Conservation (phyloP, 2,113 vertebrate genomes). For the Heliornis fulica region DNA sequence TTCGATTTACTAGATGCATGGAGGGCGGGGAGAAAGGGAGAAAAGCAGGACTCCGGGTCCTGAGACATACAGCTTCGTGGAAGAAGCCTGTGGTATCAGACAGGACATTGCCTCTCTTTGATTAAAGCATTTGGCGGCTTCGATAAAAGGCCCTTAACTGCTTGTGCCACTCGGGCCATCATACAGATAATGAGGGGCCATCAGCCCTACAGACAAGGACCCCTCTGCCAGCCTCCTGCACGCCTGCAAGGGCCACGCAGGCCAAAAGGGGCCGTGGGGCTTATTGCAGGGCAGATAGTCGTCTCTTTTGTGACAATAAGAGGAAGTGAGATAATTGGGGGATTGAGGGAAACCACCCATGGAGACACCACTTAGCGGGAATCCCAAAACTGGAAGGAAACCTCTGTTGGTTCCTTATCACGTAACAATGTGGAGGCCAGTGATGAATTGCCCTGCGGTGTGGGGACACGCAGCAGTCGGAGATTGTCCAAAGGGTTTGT, state of each 20-base stretch:
- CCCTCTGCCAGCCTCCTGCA: neutral
- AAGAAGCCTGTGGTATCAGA: neutral
- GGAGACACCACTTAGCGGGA: constrained; percentile 71
- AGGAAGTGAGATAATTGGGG: constrained; percentile 79
- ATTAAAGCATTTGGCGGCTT: constrained; percentile 62
- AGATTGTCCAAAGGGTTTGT: neutral
- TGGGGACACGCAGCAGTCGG: neutral
- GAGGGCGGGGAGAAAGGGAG: neutral
- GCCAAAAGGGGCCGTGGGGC: constrained; percentile 1
- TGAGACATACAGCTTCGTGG: neutral
- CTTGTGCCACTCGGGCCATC: constrained; percentile 41
- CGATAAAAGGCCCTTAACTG: constrained; percentile 71
- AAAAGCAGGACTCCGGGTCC: neutral
- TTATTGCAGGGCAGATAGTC: constrained; percentile 55
- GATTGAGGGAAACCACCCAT: constrained; percentile 74
- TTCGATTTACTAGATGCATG: neutral
- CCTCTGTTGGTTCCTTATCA: constrained; percentile 71
- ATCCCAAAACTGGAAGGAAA: constrained; percentile 80
- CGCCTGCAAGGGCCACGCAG: neutral
- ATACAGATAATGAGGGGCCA: constrained; percentile 71
- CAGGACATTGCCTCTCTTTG: constrained; percentile 26
- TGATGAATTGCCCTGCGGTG: constrained; percentile 68
- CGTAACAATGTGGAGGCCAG: neutral
- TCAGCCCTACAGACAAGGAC: neutral
- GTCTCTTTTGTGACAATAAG: constrained; percentile 71